Percentiles rank a stretch among this genome's conserved stretches.
These are phyloP conservation scores for Platerodrilus igneus DNA, from an alignment of 2,888 invertebrate genomes.

Conservation along the genomic window DNA sequence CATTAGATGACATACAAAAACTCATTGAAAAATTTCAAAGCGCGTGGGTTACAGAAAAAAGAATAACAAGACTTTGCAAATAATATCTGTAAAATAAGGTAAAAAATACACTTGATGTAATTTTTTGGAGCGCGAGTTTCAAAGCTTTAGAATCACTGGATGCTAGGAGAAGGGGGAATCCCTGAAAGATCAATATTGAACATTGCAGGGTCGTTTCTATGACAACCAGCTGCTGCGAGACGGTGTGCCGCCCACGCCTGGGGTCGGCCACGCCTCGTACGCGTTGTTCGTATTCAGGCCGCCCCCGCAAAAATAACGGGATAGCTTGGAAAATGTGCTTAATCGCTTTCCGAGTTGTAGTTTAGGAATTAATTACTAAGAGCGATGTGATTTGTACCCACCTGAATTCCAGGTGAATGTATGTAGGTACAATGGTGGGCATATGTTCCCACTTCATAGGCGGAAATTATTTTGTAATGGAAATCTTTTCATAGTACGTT, in stretches of 20 bases:
- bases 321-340: conserved; percentile 33
- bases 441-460: no score
- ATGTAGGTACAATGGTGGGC: no score
- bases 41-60: conserved; percentile 37
- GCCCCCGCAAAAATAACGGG: conserved; percentile 24
- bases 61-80: conserved; percentile 38
- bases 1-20: no score
- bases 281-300: conserved; percentile 43
- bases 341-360: conserved; percentile 45
- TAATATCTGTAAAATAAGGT: conserved; percentile 38
- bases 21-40: conserved; percentile 34
- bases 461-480: no score
- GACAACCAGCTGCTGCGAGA: conserved; percentile 58
- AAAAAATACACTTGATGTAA: conserved; percentile 39
- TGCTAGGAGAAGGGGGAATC: conserved; percentile 33
- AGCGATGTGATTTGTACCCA: conserved; percentile 23
- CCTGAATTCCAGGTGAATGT: conserved; percentile 17
- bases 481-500: no score
- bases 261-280: conserved; percentile 38
- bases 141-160: conserved; percentile 23
- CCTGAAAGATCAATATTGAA: conserved; percentile 48
- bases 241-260: conserved; percentile 60
- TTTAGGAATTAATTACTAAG: conserved; percentile 45
- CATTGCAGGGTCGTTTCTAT: conserved; percentile 50
- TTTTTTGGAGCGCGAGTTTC: conserved; percentile 34